Evolutionary conservation across 2,113 vertebrate species (phyloP).

Genomic region (Gnathonemus longibarbis): DNA sequence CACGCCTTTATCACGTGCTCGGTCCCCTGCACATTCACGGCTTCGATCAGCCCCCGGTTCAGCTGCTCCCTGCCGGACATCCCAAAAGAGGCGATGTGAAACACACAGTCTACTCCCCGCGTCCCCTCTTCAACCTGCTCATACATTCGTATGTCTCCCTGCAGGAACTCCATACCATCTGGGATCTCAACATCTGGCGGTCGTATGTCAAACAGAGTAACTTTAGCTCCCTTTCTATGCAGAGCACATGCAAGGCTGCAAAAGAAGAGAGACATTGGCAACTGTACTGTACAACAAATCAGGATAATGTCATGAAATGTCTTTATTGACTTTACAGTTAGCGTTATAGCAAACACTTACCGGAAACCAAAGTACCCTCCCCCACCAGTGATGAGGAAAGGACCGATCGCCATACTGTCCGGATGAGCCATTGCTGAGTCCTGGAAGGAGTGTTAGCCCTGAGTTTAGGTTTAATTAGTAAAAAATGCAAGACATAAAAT

Average conservation of each 20-base stretch:
- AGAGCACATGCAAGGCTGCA: constrained; percentile 76
- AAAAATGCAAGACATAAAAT: not conserved
- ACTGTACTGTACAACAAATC: not conserved
- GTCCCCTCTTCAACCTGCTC: constrained; percentile 65
- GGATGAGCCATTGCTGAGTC: not conserved
- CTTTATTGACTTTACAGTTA: not conserved
- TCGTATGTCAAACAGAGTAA: constrained; percentile 75
- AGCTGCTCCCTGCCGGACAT: constrained; percentile 94
- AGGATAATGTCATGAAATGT: not conserved
- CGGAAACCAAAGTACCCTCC: constrained; percentile 86
- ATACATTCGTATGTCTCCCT: constrained; percentile 68
- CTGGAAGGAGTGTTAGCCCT: not conserved
- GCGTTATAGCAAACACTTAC: constrained; percentile 55
- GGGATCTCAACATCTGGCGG: constrained; percentile 58
- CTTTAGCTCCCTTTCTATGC: constrained; percentile 53
- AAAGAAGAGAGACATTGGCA: not conserved
- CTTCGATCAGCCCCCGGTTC: constrained; percentile 69
- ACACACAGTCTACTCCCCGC: constrained; percentile 67
- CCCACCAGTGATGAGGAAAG: constrained; percentile 77
- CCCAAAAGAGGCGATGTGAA: constrained; percentile 86
- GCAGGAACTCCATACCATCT: constrained; percentile 63
- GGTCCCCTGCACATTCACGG: constrained; percentile 79
- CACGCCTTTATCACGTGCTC: constrained; percentile 75
- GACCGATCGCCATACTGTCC: constrained; percentile 32
- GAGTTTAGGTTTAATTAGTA: not conserved